Evolutionary conservation across 2,888 invertebrate genomes (phyloP).

Genomic region (Luffia ferchaultella): DNA sequence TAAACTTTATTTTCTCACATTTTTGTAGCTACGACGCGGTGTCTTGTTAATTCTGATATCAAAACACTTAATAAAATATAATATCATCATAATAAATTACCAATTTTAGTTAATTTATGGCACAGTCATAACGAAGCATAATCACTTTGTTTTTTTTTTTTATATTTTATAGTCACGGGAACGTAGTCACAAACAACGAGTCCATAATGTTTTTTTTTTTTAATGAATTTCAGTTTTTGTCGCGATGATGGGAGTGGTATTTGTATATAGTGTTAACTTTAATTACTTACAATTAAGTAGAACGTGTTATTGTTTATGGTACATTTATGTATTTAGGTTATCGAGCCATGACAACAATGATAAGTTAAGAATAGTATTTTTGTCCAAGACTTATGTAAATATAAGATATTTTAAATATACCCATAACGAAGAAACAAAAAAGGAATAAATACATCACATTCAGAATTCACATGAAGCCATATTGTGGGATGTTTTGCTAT

Average conservation of each 20-base stretch:
- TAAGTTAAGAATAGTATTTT: constrained; percentile 43
- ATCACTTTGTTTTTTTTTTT: no score
- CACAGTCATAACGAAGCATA: no score
- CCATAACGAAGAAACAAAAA: constrained; percentile 2
- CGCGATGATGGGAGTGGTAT: constrained; percentile 16
- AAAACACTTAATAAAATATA: no score
- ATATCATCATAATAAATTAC: no score
- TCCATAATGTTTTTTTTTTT: constrained; percentile 26
- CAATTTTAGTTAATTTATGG: no score
- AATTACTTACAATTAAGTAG: neutral
- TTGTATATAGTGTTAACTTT: neutral
- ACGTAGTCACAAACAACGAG: constrained; percentile 47
- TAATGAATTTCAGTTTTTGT: constrained; percentile 46
- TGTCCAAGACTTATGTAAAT: constrained; percentile 45
- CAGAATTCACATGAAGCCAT: no score
- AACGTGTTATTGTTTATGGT: neutral
- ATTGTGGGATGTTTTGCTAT: no score
- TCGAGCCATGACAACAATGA: constrained; percentile 56
- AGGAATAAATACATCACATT: neutral
- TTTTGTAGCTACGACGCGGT: no score
- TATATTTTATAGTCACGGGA: constrained; percentile 41
- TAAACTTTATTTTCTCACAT: no score
- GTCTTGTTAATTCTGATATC: no score
- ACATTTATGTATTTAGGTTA: constrained; percentile 28
- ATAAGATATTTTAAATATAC: constrained; percentile 20